Conservation (phyloP, 2,888 invertebrate genomes). For the Amphipoea oculea region DNA sequence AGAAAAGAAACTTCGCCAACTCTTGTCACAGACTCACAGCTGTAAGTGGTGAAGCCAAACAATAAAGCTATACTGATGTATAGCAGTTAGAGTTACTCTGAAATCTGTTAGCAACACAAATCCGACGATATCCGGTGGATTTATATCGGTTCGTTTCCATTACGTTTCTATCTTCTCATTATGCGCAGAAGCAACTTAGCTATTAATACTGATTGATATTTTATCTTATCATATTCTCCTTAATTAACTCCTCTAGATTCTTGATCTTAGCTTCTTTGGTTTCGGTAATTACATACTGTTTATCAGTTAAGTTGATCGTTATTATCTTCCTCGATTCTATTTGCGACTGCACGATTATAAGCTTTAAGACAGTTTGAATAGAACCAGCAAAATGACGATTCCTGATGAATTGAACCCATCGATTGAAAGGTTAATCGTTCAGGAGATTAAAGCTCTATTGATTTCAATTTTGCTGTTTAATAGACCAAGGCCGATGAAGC, state of each 20-base stretch:
- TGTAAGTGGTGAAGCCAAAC: constrained; percentile 3
- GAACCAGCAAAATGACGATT: constrained; percentile 31
- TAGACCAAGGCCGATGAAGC: constrained; percentile 63
- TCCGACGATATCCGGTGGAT: constrained; percentile 16
- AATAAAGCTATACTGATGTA: neutral
- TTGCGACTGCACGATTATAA: neutral
- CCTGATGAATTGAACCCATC: constrained; percentile 36
- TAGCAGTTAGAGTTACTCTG: neutral
- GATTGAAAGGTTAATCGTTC: constrained; percentile 61
- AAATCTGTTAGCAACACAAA: constrained; percentile 27
- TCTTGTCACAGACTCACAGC: neutral
- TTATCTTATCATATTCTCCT: constrained; percentile 36
- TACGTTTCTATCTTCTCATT: constrained; percentile 19
- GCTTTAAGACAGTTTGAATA: neutral
- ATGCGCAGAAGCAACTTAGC: constrained; percentile 14
- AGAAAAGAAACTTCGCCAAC: constrained; percentile 14
- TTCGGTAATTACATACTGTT: constrained; percentile 19
- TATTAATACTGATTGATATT: constrained; percentile 10
- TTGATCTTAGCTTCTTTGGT: constrained; percentile 3
- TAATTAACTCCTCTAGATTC: constrained; percentile 19
- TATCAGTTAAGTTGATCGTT: constrained; percentile 13
- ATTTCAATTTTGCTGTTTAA: constrained; percentile 60
- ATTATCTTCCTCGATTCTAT: neutral
- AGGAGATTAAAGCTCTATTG: constrained; percentile 63
- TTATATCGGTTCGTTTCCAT: constrained; percentile 36